Evolutionary conservation across 2,113 vertebrate species (phyloP), one percentile per base, ranked within the genome.

Genomic region (Alaudala cheleensis): DNA sequence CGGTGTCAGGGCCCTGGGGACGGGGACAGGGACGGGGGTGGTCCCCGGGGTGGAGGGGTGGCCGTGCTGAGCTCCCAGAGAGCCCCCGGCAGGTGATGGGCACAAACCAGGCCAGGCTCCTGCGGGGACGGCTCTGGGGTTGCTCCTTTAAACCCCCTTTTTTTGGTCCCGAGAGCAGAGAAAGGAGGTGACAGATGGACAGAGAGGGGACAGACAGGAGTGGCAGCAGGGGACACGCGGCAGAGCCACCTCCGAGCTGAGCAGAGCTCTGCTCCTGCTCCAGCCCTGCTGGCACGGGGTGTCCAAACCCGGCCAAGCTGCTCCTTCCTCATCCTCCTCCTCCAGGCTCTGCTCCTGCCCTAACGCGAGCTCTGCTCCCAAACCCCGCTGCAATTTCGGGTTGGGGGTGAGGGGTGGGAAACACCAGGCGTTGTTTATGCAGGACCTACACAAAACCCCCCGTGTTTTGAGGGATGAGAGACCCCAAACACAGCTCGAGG

Each of bases 381-480:
- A 22, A 44, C 45, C n/a, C 70, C 37, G 31, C 77, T 2, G 8
- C 61, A 18, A 4, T 2, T 15, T 50, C 5, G 69, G 72, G 16
- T 0, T 12, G 24, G 28, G 31, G 17, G 37, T 37, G 37, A 37
- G 37, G 37, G 37, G 37, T 37, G 37, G 12, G 7, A 2, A 33
- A 12, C 31, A 20, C 40, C 54, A 21, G 67, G 42, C 77, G 6
- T 1, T 1, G 1, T 91, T 95, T 95, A 86, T 51, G 77, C 79
- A 95, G 96, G 95, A 96, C 92, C 95, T 78, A 81, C 86, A 86
- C 91, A 88, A 88, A 91, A 0, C 0, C 80, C 88, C 22, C 15
- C 17, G 0, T 0, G 9, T 23, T 18, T 5, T 0, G 2, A 0
- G 1, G 0, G 58, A 14, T 0, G 14, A 2, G 39, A 58, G 58